A percentile compares a stretch with the other conserved stretches of the same genome.
Conservation (phyloP, 2,888 invertebrate species). For the Cephus spinipes region DNA sequence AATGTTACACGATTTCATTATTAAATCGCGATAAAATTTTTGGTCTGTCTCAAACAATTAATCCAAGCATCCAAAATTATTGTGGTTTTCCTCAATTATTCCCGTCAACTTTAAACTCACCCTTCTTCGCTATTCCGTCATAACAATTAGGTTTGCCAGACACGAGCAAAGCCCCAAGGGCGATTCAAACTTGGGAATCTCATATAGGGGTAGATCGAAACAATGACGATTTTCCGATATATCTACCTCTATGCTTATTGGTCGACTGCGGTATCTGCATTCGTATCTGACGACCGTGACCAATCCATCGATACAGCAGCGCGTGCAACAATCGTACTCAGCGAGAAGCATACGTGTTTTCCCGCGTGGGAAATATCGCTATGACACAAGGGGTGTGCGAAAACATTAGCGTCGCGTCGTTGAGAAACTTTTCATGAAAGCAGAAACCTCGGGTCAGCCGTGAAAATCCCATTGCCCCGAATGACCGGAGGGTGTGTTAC, state of each 20-base stretch:
- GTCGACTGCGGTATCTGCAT: background rate
- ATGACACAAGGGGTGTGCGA: background rate
- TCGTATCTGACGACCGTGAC: constrained; percentile 25
- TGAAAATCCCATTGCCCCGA: background rate
- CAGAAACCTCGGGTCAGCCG: background rate
- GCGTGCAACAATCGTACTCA: constrained; percentile 21
- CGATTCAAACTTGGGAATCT: background rate
- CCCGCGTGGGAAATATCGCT: constrained; percentile 41
- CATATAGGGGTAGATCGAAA: background rate
- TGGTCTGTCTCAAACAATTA: background rate
- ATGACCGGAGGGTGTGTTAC: background rate
- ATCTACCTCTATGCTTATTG: background rate
- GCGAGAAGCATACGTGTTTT: constrained; percentile 34
- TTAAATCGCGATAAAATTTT: background rate
- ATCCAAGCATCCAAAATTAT: background rate
- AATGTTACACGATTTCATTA: no score
- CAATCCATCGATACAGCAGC: constrained; percentile 47
- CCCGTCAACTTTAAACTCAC: background rate
- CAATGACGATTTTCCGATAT: background rate
- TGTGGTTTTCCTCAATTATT: background rate
- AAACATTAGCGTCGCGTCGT: background rate
- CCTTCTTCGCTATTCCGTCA: background rate
- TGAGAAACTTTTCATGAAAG: background rate
- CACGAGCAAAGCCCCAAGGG: constrained; percentile 9
- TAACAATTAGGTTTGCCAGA: constrained; percentile 46